These are phyloP conservation scores for Epinephelus lanceolatus DNA, from an alignment of 2,113 vertebrate species.

Conservation along the genomic window DNA sequence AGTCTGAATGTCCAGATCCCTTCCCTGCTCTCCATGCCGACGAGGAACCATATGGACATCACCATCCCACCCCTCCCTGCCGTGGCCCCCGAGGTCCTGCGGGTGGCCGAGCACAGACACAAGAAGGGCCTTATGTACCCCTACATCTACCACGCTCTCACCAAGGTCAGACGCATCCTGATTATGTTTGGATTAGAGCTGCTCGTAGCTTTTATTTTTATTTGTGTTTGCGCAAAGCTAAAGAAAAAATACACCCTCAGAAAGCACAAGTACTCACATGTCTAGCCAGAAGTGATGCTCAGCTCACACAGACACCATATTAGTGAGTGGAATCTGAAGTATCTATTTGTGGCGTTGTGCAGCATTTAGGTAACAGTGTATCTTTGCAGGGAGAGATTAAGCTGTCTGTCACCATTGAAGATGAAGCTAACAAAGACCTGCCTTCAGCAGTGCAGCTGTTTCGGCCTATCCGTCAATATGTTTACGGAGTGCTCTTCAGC, in stretches of 20 bases:
- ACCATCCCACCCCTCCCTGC: conserved; percentile 93
- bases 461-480: conserved; percentile 94
- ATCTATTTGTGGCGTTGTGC: background rate
- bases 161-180: conserved; percentile 86
- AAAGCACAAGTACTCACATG: background rate
- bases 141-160: conserved; percentile 95
- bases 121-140: conserved; percentile 97
- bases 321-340: background rate
- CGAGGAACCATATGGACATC: conserved; percentile 98
- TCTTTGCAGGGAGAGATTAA: conserved; percentile 94
- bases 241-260: background rate
- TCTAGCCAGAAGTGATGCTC: background rate
- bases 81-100: conserved; percentile 93
- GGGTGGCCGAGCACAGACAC: conserved; percentile 96
- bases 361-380: conserved; percentile 13
- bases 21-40: conserved; percentile 96
- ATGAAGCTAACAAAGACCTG: conserved; percentile 97
- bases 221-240: background rate
- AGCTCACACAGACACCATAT: background rate
- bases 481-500: conserved; percentile 98
- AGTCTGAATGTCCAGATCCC: conserved; percentile 90
- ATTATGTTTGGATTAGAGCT: background rate
- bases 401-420: conserved; percentile 96
- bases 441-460: conserved; percentile 95
- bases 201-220: background rate